A percentile compares a stretch with the other conserved stretches of the same genome.
Conservation (phyloP, 2,888 invertebrate genomes). For the Hydropsyche betteni region DNA sequence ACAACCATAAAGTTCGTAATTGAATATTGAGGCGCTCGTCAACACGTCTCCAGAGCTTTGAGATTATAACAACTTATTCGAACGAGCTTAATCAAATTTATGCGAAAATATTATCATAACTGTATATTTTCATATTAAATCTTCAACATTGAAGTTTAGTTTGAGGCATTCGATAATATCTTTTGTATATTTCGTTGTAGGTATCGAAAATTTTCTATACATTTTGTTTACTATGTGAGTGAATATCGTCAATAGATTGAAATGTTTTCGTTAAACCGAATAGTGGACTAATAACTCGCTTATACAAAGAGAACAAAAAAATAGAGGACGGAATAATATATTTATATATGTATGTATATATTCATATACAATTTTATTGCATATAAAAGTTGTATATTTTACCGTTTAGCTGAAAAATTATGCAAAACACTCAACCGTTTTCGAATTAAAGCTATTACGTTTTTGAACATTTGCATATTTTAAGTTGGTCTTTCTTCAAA, state of each 20-base stretch:
- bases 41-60: constrained; percentile 1
- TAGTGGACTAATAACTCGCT: no score
- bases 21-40: constrained; percentile 5
- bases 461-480: constrained; percentile 29
- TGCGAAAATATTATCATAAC: background rate
- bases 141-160: background rate
- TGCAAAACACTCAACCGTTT: constrained; percentile 27
- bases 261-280: no score
- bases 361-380: background rate
- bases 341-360: no score
- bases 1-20: background rate
- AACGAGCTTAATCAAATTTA: constrained; percentile 6
- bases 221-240: no score
- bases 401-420: constrained; percentile 19
- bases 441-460: constrained; percentile 28
- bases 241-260: no score
- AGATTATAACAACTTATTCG: constrained; percentile 1
- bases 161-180: background rate
- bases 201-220: no score
- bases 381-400: constrained; percentile 16
- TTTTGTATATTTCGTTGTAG: no score
- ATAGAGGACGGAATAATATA: no score
- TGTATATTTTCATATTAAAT: constrained; percentile 13
- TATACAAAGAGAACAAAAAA: no score
- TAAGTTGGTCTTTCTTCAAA: constrained; percentile 9